phyloP scores from a whole-genome alignment of 2,113 vertebrate species.

The Rhodinocichla rosea region DNA sequence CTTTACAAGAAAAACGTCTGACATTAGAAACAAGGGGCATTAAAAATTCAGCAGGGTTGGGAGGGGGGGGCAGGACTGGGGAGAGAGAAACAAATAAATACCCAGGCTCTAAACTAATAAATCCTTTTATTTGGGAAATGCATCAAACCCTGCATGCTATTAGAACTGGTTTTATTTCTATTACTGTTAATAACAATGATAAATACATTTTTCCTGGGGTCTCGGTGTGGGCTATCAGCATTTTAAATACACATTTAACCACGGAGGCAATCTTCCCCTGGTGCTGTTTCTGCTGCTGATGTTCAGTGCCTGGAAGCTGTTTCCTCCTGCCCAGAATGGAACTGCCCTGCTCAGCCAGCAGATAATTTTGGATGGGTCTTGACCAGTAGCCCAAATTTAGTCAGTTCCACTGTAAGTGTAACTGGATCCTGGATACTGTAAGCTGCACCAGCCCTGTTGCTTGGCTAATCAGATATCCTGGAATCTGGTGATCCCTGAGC shows the following conservation, averaged over 20 bases:
- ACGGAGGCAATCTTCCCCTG: neutral
- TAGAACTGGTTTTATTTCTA: slow-evolving; percentile 42
- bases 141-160: slow-evolving; percentile 22
- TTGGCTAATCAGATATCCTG: neutral
- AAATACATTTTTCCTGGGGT: slow-evolving; percentile 16
- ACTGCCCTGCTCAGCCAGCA: neutral
- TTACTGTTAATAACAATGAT: slow-evolving; percentile 52
- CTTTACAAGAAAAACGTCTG: slow-evolving; percentile 56
- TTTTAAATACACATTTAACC: slow-evolving; percentile 4
- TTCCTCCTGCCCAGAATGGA: neutral
- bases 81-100: slow-evolving; percentile 56
- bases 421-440: no score
- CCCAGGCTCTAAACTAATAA: slow-evolving; percentile 41
- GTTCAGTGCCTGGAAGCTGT: neutral
- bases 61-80: neutral
- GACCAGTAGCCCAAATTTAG: neutral
- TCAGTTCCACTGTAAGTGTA: neutral
- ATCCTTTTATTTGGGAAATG: slow-evolving; percentile 41
- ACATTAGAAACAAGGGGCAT: slow-evolving; percentile 45
- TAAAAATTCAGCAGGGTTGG: slow-evolving; percentile 50
- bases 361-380: neutral
- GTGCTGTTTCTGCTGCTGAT: neutral
- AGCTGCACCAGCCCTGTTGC: neutral
- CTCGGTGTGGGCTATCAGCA: neutral
- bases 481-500: neutral